These are phyloP conservation scores for Leptinotarsa juncta DNA, from an alignment of 2,888 invertebrate species.

Conservation along the genomic window DNA sequence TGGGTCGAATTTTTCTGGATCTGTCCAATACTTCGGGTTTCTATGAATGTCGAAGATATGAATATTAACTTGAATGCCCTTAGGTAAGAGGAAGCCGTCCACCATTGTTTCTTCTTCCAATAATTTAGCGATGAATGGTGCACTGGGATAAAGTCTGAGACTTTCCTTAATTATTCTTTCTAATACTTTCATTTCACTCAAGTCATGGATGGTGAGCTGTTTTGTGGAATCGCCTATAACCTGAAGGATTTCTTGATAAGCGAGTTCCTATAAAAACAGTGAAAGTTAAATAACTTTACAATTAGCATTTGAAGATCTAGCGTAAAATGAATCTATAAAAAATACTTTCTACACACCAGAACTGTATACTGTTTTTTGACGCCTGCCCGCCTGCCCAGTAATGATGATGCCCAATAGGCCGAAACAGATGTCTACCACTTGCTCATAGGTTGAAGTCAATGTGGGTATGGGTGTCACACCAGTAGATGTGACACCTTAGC, in stretches of 20 bases:
- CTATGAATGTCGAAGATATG: conserved; percentile 75
- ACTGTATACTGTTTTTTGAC: no score
- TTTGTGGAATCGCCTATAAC: conserved; percentile 48
- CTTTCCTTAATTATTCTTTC: conserved; percentile 63
- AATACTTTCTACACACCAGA: no score
- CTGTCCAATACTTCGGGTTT: conserved; percentile 72
- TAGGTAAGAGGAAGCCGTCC: conserved; percentile 65
- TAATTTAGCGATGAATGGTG: conserved; percentile 59
- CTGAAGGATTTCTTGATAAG: conserved; percentile 50
- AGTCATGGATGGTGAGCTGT: conserved; percentile 54
- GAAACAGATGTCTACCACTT: no score
- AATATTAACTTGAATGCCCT: conserved; percentile 67
- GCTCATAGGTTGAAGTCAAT: no score
- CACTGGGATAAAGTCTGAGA: conserved; percentile 62
- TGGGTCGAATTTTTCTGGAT: conserved; percentile 77
- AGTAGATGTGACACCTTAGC: no score
- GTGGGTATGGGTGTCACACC: no score
- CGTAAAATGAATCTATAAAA: no score
- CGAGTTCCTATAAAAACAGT: conserved; percentile 43
- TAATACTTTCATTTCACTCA: conserved; percentile 60
- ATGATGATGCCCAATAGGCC: no score
- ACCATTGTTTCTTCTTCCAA: conserved; percentile 53
- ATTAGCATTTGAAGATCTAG: no score
- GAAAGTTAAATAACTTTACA: no score
- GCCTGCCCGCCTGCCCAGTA: no score